Conservation (phyloP, 2,113 vertebrate species). For the Aythya baeri region DNA sequence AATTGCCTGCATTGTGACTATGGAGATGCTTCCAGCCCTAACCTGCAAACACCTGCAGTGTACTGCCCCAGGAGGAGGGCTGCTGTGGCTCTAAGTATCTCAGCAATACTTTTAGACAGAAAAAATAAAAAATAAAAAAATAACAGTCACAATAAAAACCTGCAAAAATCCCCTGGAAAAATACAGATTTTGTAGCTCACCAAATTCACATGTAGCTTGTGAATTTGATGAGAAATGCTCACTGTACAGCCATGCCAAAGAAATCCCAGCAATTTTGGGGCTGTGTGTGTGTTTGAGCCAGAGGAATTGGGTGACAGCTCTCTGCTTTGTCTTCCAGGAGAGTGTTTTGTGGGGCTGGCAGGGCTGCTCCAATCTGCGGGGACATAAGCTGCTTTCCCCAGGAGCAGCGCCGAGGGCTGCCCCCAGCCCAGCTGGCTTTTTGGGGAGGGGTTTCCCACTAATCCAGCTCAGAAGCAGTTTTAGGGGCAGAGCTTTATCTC, state of each 20-base stretch:
- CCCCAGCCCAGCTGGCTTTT: slow-evolving; percentile 3
- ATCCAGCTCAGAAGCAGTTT: background rate
- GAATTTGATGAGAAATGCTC: background rate
- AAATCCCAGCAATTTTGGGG: background rate
- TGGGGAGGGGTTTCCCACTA: background rate
- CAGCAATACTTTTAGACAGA: rapidly evolving
- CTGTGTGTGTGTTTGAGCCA: background rate
- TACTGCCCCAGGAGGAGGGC: background rate
- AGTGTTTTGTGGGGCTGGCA: background rate
- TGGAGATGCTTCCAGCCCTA: background rate
- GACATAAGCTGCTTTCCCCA: slow-evolving; percentile 7
- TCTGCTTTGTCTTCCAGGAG: background rate
- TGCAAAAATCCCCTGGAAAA: background rate
- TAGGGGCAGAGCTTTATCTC: slow-evolving; percentile 6
- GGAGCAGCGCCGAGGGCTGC: background rate
- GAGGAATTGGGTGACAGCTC: background rate
- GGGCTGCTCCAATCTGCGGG: background rate
- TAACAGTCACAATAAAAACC: background rate
- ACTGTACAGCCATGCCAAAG: background rate
- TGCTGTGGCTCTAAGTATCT: rapidly evolving
- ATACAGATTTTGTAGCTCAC: background rate
- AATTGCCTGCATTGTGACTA: background rate
- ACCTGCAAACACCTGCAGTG: background rate
- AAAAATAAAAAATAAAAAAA: background rate
- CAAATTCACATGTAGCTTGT: rapidly evolving